These are phyloP conservation scores for Erebia aethiops DNA, from an alignment of 2,888 invertebrate species.

Conservation along the genomic window DNA sequence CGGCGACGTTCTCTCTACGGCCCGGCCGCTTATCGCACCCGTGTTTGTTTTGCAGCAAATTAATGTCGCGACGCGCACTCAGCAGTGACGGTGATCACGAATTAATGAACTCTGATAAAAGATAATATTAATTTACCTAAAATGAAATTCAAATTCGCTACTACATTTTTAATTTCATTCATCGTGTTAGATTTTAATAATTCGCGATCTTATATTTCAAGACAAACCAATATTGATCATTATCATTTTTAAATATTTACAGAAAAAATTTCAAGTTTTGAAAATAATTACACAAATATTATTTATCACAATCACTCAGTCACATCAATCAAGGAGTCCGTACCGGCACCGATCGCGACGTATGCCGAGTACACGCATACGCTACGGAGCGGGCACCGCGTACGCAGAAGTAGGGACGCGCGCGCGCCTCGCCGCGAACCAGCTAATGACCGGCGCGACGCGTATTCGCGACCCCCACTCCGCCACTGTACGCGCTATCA, in stretches of 20 bases:
- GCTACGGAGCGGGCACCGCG: constrained; percentile 45
- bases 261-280: not conserved
- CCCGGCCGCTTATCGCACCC: constrained; percentile 59
- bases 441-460: constrained; percentile 79
- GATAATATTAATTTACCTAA: constrained; percentile 12
- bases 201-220: not conserved
- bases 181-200: not conserved
- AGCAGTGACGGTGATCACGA: constrained; percentile 61
- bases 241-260: not conserved
- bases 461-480: constrained; percentile 81
- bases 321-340: constrained; percentile 26
- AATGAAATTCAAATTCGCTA: not conserved
- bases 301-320: constrained; percentile 49
- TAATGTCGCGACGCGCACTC: constrained; percentile 63
- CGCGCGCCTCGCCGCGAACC: constrained; percentile 73
- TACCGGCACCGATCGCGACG: constrained; percentile 24
- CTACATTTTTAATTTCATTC: constrained; percentile 1
- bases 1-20: constrained; percentile 51
- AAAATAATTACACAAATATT: not conserved
- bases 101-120: constrained; percentile 55
- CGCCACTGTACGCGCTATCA: constrained; percentile 77
- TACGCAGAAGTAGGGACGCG: constrained; percentile 58
- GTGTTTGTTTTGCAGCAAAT: constrained; percentile 76
- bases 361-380: constrained; percentile 40
- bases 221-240: not conserved